Conservation (phyloP, 2,888 invertebrate species). For the Leuctra nigra region DNA sequence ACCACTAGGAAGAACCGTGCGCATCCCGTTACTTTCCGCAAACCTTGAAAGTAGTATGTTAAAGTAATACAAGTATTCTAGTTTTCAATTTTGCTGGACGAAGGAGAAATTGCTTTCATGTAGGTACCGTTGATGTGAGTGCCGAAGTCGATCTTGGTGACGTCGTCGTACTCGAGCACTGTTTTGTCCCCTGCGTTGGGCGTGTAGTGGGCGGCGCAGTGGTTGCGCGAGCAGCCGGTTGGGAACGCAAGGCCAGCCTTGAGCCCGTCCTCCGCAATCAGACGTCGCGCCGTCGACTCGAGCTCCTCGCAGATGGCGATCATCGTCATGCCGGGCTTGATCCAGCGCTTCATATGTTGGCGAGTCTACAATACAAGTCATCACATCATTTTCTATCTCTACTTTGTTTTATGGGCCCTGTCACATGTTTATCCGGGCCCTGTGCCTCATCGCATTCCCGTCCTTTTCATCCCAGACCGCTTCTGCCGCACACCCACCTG, state of each 20-base stretch:
- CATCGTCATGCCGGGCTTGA: constrained; percentile 99
- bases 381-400: not conserved
- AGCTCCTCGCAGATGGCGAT: constrained; percentile 96
- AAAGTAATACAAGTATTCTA: too few relatives aligned
- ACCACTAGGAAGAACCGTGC: too few relatives aligned
- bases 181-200: constrained; percentile 98
- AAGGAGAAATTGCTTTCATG: too few relatives aligned
- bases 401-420: not conserved
- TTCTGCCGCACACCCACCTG: constrained; percentile 51
- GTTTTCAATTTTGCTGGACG: too few relatives aligned
- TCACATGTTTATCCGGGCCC: not conserved
- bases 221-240: constrained; percentile 97
- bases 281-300: constrained; percentile 81
- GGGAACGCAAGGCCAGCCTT: constrained; percentile 94
- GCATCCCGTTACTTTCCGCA: too few relatives aligned
- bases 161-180: constrained; percentile 90
- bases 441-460: not conserved
- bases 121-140: constrained; percentile 86
- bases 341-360: constrained; percentile 84
- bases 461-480: not conserved
- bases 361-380: constrained; percentile 57
- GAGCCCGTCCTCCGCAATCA: constrained; percentile 92
- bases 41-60: too few relatives aligned
- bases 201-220: constrained; percentile 99
- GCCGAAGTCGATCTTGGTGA: constrained; percentile 98